phyloP scores from a whole-genome alignment of 2,888 invertebrate species.

The Metallyticus violacea region DNA sequence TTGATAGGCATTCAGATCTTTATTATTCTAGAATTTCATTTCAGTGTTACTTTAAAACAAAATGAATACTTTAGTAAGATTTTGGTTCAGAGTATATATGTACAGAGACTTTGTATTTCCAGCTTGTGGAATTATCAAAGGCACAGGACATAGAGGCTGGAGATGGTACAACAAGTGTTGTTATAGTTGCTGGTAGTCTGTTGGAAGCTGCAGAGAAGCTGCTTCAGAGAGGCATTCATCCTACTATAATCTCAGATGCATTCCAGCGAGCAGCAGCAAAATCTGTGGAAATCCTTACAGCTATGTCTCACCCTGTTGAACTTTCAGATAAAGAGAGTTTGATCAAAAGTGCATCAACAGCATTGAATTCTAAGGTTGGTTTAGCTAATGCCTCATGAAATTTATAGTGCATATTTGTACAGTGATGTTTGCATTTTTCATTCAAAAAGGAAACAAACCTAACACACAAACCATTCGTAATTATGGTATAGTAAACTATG shows the following conservation, averaged over 20 bases:
- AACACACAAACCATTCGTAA: too few species aligned
- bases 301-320: constrained; percentile 84
- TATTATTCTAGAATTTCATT: too few species aligned
- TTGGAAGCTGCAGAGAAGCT: constrained; percentile 93
- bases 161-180: constrained; percentile 98
- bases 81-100: too few species aligned
- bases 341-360: constrained; percentile 93
- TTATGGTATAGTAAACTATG: too few species aligned
- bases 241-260: constrained; percentile 94
- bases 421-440: too few species aligned
- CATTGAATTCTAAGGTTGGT: constrained; percentile 87
- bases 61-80: too few species aligned
- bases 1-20: too few species aligned
- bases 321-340: constrained; percentile 82
- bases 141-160: constrained; percentile 99
- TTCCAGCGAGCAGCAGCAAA: constrained; percentile 84
- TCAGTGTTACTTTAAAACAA: too few species aligned
- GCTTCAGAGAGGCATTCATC: constrained; percentile 92
- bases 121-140: constrained; percentile 96
- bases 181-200: constrained; percentile 94
- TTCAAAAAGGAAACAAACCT: too few species aligned
- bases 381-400: too few species aligned
- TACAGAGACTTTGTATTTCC: constrained; percentile 42
- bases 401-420: too few species aligned
- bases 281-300: constrained; percentile 72